Evolutionary conservation across 2,888 invertebrate genomes (phyloP).

Genomic region (Rhamphomyia laevipes): DNA sequence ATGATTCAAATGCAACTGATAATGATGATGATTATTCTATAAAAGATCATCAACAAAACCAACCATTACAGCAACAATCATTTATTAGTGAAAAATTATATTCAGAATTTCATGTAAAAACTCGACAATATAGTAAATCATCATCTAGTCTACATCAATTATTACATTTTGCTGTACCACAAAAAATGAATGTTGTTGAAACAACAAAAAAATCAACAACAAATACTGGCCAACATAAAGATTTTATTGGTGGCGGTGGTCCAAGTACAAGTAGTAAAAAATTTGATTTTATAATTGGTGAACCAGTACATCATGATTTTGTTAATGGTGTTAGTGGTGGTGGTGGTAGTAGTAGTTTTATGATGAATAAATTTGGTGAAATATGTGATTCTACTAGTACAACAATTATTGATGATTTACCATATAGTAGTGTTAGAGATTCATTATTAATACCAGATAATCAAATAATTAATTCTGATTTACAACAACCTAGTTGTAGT

Average conservation of each 20-base stretch:
- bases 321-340: not conserved
- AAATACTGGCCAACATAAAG: conserved; percentile 9
- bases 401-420: conserved; percentile 48
- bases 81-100: conserved; percentile 57
- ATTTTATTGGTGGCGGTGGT: too few relatives aligned
- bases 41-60: conserved; percentile 2
- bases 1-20: not conserved
- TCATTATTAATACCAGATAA: conserved; percentile 38
- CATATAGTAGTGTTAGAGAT: conserved; percentile 58
- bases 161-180: conserved; percentile 33
- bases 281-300: conserved; percentile 24
- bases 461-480: not conserved
- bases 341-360: not conserved
- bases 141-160: conserved; percentile 45
- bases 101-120: conserved; percentile 60
- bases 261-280: conserved; percentile 12
- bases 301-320: conserved; percentile 19
- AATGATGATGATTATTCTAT: not conserved
- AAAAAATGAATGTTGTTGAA: conserved; percentile 45
- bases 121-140: conserved; percentile 52
- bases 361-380: not conserved
- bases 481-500: conserved; percentile 10
- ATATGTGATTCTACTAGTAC: conserved; percentile 8
- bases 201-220: conserved; percentile 30
- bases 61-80: conserved; percentile 45